A percentile compares a stretch with the other conserved stretches of the same genome.
Conservation (phyloP, 2,888 invertebrate species). For the Phlogophora meticulosa region DNA sequence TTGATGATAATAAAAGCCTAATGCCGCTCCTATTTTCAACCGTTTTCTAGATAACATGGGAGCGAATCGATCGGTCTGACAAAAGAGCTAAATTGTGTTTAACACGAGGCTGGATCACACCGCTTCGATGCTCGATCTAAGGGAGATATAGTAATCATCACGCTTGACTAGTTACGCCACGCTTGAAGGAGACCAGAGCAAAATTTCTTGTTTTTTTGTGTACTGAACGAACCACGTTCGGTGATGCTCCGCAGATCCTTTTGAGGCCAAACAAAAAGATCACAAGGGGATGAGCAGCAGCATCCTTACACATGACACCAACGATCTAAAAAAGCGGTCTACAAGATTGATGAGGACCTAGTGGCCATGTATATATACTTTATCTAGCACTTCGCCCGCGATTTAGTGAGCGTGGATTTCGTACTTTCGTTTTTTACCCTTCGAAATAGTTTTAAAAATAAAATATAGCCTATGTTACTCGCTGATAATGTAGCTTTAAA, state of each 20-base stretch:
- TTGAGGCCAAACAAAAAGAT: too few relatives aligned
- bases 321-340: not conserved
- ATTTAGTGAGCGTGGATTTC: too few relatives aligned
- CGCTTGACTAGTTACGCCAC: not conserved
- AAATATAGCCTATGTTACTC: too few relatives aligned
- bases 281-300: not conserved
- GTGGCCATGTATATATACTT: not conserved
- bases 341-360: not conserved
- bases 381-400: too few relatives aligned
- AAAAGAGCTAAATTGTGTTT: slow-evolving; percentile 3
- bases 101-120: not conserved
- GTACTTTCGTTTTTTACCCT: too few relatives aligned
- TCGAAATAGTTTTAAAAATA: too few relatives aligned
- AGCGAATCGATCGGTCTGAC: slow-evolving; percentile 30
- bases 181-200: not conserved
- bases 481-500: too few relatives aligned
- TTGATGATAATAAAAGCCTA: slow-evolving; percentile 42
- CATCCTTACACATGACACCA: too few relatives aligned
- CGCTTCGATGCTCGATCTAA: slow-evolving; percentile 5
- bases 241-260: too few relatives aligned
- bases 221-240: too few relatives aligned
- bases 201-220: too few relatives aligned
- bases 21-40: slow-evolving; percentile 47
- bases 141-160: not conserved
- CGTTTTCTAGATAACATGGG: slow-evolving; percentile 40